A percentile compares a stretch with the other conserved stretches of the same genome.
Conservation (phyloP, 2,797 vertebrate genomes). For the Fringilla coelebs region DNA sequence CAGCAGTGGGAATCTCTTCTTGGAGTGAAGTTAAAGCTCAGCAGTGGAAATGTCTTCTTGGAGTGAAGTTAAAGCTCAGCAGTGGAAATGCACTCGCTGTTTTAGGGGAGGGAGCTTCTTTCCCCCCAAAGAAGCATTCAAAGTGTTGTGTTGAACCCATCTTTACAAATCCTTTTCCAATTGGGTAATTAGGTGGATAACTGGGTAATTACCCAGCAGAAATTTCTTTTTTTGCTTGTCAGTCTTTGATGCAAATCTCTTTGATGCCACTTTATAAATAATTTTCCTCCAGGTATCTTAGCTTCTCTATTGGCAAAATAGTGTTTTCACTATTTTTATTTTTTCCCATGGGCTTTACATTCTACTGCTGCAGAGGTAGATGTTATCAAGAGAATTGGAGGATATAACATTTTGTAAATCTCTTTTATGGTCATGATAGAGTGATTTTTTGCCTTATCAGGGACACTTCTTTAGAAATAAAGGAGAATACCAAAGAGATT, state of each 20-base stretch:
- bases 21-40: no score
- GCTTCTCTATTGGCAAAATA: not conserved
- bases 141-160: not conserved
- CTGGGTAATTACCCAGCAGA: fast-evolving
- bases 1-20: not conserved
- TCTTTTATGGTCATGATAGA: not conserved
- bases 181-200: not conserved
- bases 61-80: not conserved
- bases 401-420: not conserved
- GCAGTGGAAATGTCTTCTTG: not conserved
- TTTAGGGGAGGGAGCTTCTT: not conserved
- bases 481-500: not conserved
- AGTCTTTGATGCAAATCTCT: not conserved
- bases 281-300: not conserved
- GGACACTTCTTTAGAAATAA: not conserved
- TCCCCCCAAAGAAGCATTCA: fast-evolving
- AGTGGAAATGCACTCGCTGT: fast-evolving
- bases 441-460: not conserved
- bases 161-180: not conserved
- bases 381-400: not conserved
- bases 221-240: not conserved
- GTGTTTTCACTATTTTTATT: not conserved
- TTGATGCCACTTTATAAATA: not conserved
- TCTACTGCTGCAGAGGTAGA: not conserved
- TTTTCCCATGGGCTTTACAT: fast-evolving